These are phyloP conservation scores for Drosophila atroscutellata DNA, from an alignment of 2,888 invertebrate genomes.

Conservation along the genomic window DNA sequence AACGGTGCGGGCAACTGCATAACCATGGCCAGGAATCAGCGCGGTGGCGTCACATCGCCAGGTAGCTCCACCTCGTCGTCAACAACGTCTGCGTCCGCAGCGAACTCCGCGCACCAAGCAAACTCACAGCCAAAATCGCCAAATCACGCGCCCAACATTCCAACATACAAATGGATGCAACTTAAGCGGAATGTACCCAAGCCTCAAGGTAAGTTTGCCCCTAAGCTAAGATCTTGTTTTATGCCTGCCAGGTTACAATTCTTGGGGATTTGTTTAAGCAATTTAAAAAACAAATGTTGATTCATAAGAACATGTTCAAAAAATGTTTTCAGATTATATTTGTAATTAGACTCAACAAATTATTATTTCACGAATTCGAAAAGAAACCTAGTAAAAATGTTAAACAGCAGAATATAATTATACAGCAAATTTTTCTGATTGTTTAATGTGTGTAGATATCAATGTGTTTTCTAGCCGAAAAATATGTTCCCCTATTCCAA, in stretches of 20 bases:
- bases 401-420: neutral
- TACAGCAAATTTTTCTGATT: neutral
- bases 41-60: constrained; percentile 80
- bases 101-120: constrained; percentile 58
- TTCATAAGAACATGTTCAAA: neutral
- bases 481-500: neutral
- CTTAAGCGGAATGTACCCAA: constrained; percentile 98
- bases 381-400: neutral
- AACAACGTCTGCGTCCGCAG: constrained; percentile 67
- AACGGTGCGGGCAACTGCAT: constrained; percentile 56
- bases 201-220: constrained; percentile 90
- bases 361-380: neutral
- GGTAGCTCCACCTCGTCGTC: constrained; percentile 81
- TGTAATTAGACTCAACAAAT: neutral
- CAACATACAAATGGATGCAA: constrained; percentile 99
- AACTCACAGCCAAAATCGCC: constrained; percentile 82
- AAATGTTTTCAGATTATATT: neutral
- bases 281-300: neutral
- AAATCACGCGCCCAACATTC: constrained; percentile 86
- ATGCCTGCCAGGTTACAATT: neutral
- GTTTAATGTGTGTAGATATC: neutral
- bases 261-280: neutral
- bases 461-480: neutral
- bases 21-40: constrained; percentile 75
- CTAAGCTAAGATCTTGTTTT: neutral